Evolutionary conservation across 1,140 invertebrate genomes (phyloP).

Genomic region (Listronotus bonariensis): DNA sequence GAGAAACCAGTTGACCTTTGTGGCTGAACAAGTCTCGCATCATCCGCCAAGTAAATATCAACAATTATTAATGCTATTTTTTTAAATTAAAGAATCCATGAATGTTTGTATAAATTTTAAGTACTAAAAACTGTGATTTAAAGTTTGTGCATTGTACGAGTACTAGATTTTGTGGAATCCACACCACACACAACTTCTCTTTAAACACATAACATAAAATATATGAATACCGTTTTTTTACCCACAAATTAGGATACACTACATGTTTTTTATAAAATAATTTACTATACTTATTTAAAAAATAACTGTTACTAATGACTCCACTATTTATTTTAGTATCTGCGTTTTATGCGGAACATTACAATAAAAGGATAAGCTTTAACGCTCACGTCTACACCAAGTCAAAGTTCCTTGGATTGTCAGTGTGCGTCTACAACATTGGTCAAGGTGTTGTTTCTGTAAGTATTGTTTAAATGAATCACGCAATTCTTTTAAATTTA

Average conservation of each 20-base stretch:
- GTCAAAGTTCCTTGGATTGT: slow-evolving; percentile 95
- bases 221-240: too few relatives aligned
- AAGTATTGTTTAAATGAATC: slow-evolving; percentile 2
- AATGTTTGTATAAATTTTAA: too few relatives aligned
- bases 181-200: too few relatives aligned
- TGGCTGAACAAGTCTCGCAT: slow-evolving; percentile 98
- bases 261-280: too few relatives aligned
- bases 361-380: slow-evolving; percentile 86
- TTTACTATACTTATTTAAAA: too few relatives aligned
- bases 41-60: slow-evolving; percentile 87
- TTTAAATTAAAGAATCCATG: not conserved
- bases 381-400: slow-evolving; percentile 97
- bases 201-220: too few relatives aligned
- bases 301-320: too few relatives aligned
- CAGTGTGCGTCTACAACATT: slow-evolving; percentile 89
- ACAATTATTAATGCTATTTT: not conserved
- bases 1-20: slow-evolving; percentile 81
- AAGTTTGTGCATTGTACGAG: too few relatives aligned
- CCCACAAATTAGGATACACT: too few relatives aligned
- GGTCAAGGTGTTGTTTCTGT: slow-evolving; percentile 77
- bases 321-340: slow-evolving; percentile 72
- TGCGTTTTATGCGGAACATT: slow-evolving; percentile 96
- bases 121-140: too few relatives aligned
- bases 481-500: too few relatives aligned
- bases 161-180: too few relatives aligned